Evolutionary conservation across 1,140 invertebrate species (phyloP).

Genomic region (Sycobia sp.): DNA sequence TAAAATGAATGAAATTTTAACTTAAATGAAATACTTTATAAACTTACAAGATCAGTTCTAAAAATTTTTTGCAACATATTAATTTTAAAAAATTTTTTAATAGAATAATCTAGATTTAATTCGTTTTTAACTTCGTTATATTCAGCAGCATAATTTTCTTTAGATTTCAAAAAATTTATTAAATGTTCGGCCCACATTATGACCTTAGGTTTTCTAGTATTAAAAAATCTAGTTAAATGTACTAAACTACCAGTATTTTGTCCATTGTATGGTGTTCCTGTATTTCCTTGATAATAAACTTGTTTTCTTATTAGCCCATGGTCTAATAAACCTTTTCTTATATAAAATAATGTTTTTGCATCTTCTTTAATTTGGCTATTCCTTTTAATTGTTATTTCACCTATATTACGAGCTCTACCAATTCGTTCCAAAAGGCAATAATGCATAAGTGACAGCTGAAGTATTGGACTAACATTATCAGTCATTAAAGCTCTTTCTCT

Average conservation of each 20-base stretch:
- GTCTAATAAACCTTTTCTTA: slow-evolving; percentile 66
- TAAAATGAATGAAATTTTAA: neutral
- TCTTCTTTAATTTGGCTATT: slow-evolving; percentile 64
- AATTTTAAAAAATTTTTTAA: slow-evolving; percentile 63
- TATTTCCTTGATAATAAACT: slow-evolving; percentile 57
- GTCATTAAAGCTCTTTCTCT: slow-evolving; percentile 67
- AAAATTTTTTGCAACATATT: slow-evolving; percentile 58
- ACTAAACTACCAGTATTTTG: slow-evolving; percentile 55
- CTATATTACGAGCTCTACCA: slow-evolving; percentile 72
- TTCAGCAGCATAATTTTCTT: slow-evolving; percentile 62
- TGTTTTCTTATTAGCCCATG: slow-evolving; percentile 72
- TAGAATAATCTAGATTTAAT: slow-evolving; percentile 54
- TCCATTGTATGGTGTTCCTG: slow-evolving; percentile 55
- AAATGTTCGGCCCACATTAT: slow-evolving; percentile 64
- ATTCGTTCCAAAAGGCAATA: slow-evolving; percentile 80
- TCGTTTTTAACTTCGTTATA: slow-evolving; percentile 62
- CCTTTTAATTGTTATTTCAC: slow-evolving; percentile 74
- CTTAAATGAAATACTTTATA: slow-evolving; percentile 34
- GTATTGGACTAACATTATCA: slow-evolving; percentile 58
- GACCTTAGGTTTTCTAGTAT: slow-evolving; percentile 64
- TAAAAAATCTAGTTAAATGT: slow-evolving; percentile 69
- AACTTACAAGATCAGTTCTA: slow-evolving; percentile 56
- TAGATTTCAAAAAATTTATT: slow-evolving; percentile 64
- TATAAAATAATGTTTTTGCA: slow-evolving; percentile 72
- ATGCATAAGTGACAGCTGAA: slow-evolving; percentile 65